Evolutionary conservation across 1,140 invertebrate species (phyloP).

Genomic region (Neodiprion virginianus): DNA sequence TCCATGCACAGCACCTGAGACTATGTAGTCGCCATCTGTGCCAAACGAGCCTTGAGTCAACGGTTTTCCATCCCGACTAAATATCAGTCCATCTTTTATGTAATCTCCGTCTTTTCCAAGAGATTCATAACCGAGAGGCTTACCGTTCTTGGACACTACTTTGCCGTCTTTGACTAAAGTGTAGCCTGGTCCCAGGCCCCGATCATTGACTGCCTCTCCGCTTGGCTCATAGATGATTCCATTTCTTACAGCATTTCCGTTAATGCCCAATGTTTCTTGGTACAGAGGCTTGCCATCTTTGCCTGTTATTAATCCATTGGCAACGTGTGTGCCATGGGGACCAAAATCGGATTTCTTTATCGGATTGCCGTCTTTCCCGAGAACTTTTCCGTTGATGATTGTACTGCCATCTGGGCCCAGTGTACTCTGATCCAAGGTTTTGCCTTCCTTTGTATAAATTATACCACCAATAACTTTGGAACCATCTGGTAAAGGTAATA

Average conservation of each 20-base stretch:
- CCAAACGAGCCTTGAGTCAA: constrained; percentile 50
- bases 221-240: constrained; percentile 45
- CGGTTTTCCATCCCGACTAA: constrained; percentile 45
- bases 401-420: constrained; percentile 47
- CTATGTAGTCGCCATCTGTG: constrained; percentile 50
- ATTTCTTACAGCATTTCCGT: constrained; percentile 49
- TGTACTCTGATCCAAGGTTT: constrained; percentile 47
- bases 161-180: constrained; percentile 50
- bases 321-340: constrained; percentile 46
- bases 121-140: constrained; percentile 45
- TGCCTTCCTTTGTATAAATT: constrained; percentile 54
- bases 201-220: constrained; percentile 39
- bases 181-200: constrained; percentile 45
- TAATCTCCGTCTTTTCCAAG: constrained; percentile 49
- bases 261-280: constrained; percentile 49
- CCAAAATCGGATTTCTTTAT: constrained; percentile 55
- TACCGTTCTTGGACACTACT: constrained; percentile 51
- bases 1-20: constrained; percentile 51
- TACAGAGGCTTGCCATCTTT: constrained; percentile 56
- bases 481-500: constrained; percentile 52
- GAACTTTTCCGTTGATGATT: constrained; percentile 50
- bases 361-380: constrained; percentile 47
- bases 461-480: constrained; percentile 47
- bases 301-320: constrained; percentile 49
- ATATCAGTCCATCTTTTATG: constrained; percentile 56